Conservation (phyloP, 2,113 vertebrate species). For the Galeopterus variegatus region DNA sequence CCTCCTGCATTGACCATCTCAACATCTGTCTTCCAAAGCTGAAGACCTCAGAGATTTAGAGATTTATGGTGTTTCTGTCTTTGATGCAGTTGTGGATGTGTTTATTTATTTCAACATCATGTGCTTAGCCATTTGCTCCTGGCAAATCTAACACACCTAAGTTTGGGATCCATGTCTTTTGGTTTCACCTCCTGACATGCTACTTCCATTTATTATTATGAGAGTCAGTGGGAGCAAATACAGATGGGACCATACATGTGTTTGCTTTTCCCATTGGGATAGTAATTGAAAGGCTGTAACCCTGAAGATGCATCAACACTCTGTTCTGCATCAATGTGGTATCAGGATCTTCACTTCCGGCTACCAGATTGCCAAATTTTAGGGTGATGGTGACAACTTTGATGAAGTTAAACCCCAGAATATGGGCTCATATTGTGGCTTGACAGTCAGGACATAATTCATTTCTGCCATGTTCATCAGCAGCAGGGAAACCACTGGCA, state of each 20-base stretch:
- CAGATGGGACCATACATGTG: constrained; percentile 95
- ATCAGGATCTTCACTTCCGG: neutral
- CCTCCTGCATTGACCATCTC: constrained; percentile 94
- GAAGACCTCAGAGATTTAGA: constrained; percentile 93
- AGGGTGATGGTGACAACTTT: neutral
- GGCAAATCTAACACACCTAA: constrained; percentile 94
- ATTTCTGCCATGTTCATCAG: neutral
- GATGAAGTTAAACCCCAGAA: neutral
- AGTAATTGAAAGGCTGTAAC: constrained; percentile 92
- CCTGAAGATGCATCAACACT: constrained; percentile 88
- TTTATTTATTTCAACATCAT: constrained; percentile 94
- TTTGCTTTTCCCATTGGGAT: constrained; percentile 95
- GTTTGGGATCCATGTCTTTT: constrained; percentile 94
- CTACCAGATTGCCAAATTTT: neutral
- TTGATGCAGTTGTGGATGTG: constrained; percentile 91
- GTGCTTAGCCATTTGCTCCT: constrained; percentile 93
- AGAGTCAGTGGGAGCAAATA: constrained; percentile 92
- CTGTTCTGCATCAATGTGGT: neutral
- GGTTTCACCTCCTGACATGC: constrained; percentile 95
- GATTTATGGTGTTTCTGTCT: constrained; percentile 92
- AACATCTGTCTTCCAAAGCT: constrained; percentile 92
- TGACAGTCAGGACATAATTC: neutral
- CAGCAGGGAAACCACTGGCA: neutral
- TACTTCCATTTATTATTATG: constrained; percentile 93
- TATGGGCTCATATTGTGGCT: neutral